phyloP scores from a whole-genome alignment of 2,113 vertebrate species.

The Mobula birostris region DNA sequence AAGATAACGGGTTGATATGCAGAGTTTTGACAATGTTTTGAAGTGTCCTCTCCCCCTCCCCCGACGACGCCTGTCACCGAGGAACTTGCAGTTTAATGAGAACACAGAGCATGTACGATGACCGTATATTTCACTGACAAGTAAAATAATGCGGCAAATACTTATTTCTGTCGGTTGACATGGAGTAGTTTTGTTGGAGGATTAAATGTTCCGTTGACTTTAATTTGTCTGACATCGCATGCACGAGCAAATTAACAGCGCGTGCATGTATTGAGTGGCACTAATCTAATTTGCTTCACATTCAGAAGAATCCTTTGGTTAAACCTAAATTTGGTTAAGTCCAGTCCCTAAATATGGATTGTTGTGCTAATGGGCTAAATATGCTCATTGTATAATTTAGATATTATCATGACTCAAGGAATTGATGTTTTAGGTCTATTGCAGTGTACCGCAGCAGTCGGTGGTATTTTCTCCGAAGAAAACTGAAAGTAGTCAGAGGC shows the following conservation, averaged over 20 bases:
- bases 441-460: neutral
- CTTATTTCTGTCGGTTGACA: neutral
- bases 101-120: neutral
- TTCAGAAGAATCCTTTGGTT: neutral
- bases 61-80: neutral
- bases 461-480: neutral
- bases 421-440: neutral
- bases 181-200: neutral
- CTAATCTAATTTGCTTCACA: neutral
- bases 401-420: neutral
- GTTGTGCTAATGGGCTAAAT: no score
- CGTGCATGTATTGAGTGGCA: neutral
- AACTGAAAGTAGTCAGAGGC: neutral
- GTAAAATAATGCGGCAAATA: neutral
- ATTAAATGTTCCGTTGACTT: neutral
- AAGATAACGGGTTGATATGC: neutral
- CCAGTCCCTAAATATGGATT: no score
- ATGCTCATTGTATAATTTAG: neutral
- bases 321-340: neutral
- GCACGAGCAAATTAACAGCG: neutral
- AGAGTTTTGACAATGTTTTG: neutral
- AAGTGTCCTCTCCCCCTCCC: neutral
- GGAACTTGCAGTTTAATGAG: constrained; percentile 5
- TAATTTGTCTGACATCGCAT: neutral
- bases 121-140: neutral